Evolutionary conservation across 1,140 invertebrate species (phyloP), one percentile per base, ranked within the genome.

Genomic region (Rhynchophorus ferrugineus): DNA sequence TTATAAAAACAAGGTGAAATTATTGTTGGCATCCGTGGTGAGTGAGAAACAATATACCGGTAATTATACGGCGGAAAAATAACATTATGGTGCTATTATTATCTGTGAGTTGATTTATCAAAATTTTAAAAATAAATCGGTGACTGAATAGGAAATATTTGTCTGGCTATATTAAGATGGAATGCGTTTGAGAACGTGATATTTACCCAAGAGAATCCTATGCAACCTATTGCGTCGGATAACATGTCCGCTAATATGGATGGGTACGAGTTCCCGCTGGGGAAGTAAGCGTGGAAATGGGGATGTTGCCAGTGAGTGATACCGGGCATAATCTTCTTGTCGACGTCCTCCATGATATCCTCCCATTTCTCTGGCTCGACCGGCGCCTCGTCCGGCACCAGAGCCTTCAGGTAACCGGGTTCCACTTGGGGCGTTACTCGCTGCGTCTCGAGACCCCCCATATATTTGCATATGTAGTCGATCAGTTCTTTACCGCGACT

Each of bases 301-400:
- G 93, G 91, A 77, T 97, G 94, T 70, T 96, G 91, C 94, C 94
- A 98, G 66, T 98, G 93, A 0, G 92, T 95, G 38, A 93, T 83
- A 52, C 94, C 94, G 8, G 89, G 89, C 89, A 97, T 93, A 54
- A 97, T 93, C 69, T 88, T 88, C 29, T 76, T 74, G 60, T 96
- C 88, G 11, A 96, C 83, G 69, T 97, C 93, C 49, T 78, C 75
- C 80, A 96, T 87, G 48, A 97, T 92, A 17, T 78, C 72, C 39
- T 91, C 83, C 79, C 89, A 97, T 29, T 78, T 67, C 72, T 97
- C 94, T 0, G 84, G 79, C 56, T 87, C 77, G 13, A 79, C 69
- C 1, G 93, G 93, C 6, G 94, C 85, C 61, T 83, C 77, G 3
- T 71, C 69, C 13, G 90, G 87, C 22, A 97, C 69, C 5, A 89